Conservation (phyloP, 2,888 invertebrate species). For the Eilema caniola region DNA sequence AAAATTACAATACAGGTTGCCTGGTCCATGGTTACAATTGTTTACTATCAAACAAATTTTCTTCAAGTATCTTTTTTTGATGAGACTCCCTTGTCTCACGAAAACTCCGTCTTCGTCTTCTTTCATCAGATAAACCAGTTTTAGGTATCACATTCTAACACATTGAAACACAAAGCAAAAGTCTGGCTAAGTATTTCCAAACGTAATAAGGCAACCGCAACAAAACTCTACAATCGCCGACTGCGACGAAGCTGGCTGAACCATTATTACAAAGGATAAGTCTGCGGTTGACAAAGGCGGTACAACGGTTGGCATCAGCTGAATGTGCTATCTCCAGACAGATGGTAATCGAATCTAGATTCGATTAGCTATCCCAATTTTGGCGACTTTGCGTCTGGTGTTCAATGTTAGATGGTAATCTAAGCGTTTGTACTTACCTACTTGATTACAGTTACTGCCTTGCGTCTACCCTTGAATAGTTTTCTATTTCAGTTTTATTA, state of each 20-base stretch:
- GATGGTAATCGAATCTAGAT: constrained; percentile 14
- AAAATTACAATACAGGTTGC: too few species aligned
- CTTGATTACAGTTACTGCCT: background rate
- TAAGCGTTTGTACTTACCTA: background rate
- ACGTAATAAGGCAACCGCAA: background rate
- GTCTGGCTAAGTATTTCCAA: background rate
- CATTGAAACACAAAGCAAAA: background rate
- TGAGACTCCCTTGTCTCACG: too few species aligned
- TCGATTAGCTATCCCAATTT: constrained; percentile 6
- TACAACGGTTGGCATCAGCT: background rate
- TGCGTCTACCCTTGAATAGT: background rate
- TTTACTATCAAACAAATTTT: too few species aligned
- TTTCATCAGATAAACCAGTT: too few species aligned
- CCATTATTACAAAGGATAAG: constrained; percentile 3
- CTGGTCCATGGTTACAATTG: too few species aligned
- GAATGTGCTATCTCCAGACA: background rate
- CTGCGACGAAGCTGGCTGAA: background rate
- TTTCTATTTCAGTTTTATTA: background rate
- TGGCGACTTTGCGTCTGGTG: background rate
- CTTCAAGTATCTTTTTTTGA: too few species aligned
- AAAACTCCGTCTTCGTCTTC: too few species aligned
- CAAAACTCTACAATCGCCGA: background rate
- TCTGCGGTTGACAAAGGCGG: constrained; percentile 17
- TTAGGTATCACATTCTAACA: too few species aligned
- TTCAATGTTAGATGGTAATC: background rate